Evolutionary conservation across 2,888 invertebrate species (phyloP).

Genomic region (Lasioglossum morio): DNA sequence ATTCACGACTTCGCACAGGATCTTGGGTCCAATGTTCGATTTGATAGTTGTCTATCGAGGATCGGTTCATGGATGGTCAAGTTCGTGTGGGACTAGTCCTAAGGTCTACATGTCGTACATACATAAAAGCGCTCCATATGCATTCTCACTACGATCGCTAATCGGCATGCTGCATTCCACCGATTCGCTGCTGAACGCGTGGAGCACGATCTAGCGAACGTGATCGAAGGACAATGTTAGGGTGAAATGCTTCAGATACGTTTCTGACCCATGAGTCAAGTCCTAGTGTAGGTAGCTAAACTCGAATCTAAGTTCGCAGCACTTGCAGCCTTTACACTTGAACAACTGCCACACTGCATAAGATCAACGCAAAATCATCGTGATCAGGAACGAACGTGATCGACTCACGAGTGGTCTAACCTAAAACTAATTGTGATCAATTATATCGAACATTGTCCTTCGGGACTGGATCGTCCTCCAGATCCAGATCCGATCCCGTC

Average conservation of each 20-base stretch:
- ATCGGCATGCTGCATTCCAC: slow-evolving; percentile 71
- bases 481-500: background rate
- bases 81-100: background rate
- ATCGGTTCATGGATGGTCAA: background rate
- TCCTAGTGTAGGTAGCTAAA: background rate
- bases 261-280: background rate
- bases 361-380: no score
- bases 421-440: background rate
- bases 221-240: background rate
- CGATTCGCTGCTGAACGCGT: slow-evolving; percentile 15
- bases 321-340: no score
- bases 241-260: background rate
- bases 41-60: background rate
- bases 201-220: background rate
- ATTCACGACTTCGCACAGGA: background rate
- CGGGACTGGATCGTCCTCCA: slow-evolving; percentile 6
- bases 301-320: background rate
- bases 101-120: slow-evolving; percentile 47
- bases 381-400: no score
- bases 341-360: no score
- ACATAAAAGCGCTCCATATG: slow-evolving; percentile 56
- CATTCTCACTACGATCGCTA: slow-evolving; percentile 67
- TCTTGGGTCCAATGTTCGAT: background rate
- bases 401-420: background rate
- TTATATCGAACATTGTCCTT: background rate